These are phyloP conservation scores for Apoderus coryli DNA, from an alignment of 2,888 invertebrate species.

Conservation along the genomic window DNA sequence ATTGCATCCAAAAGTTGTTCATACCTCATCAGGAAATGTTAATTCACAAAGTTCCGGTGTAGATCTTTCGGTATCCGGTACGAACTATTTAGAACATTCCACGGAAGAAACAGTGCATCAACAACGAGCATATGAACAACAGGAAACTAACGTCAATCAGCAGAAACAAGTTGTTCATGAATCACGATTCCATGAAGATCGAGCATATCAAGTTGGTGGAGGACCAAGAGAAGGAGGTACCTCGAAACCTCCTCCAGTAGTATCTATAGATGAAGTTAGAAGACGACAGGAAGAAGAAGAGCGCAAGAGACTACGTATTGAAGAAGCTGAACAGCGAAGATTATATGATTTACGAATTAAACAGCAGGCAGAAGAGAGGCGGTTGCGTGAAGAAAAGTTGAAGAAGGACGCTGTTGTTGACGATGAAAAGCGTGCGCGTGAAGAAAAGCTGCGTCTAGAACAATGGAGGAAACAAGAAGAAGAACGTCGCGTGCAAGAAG, in stretches of 20 bases:
- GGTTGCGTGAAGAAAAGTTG: too few relatives aligned
- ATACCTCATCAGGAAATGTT: neutral
- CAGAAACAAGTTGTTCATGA: too few relatives aligned
- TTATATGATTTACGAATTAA: too few relatives aligned
- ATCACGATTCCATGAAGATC: conserved; percentile 11
- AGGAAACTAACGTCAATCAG: too few relatives aligned
- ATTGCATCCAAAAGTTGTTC: neutral
- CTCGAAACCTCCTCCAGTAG: neutral
- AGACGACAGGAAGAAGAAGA: conserved; percentile 3
- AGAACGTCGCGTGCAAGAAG: conserved; percentile 7
- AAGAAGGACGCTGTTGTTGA: too few relatives aligned
- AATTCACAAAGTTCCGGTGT: neutral
- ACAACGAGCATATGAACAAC: conserved; percentile 7
- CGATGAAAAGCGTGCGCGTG: too few relatives aligned
- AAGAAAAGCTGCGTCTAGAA: conserved; percentile 9
- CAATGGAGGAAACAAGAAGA: conserved; percentile 12
- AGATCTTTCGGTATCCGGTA: neutral
- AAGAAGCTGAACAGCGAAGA: too few relatives aligned
- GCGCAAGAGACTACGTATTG: neutral
- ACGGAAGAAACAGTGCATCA: conserved; percentile 5
- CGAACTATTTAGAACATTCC: neutral
- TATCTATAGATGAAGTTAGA: conserved; percentile 8
- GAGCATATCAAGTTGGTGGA: conserved; percentile 15
- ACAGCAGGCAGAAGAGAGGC: too few relatives aligned
- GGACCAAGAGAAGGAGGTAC: conserved; percentile 15